Percentiles rank a stretch among this genome's conserved stretches.
Conservation (phyloP, 2,113 vertebrate species). For the Corythornis madagascariensis region DNA sequence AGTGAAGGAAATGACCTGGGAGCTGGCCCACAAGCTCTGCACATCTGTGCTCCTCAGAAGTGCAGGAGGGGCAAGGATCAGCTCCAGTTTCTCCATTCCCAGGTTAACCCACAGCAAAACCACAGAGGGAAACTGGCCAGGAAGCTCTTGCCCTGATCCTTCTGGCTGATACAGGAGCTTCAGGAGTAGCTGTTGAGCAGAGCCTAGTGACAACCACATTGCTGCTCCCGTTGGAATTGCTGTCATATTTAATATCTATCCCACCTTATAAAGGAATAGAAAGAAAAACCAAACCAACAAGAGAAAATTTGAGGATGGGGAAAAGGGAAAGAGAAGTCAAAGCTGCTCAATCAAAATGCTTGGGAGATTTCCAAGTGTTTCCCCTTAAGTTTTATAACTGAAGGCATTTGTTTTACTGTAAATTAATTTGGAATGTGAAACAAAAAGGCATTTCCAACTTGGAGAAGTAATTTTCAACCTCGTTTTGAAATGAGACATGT, state of each 20-base stretch:
- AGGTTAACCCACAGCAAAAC: conserved; percentile 6
- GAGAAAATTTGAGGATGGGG: background rate
- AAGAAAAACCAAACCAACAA: background rate
- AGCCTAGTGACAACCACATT: background rate
- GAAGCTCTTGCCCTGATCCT: background rate
- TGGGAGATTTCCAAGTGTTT: conserved; percentile 26
- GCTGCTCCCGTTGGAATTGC: background rate
- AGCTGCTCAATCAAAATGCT: background rate
- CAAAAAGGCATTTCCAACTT: background rate
- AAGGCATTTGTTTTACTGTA: background rate
- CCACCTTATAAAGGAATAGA: background rate
- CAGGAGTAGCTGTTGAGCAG: background rate
- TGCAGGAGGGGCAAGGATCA: background rate
- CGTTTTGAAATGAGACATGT: conserved; percentile 1
- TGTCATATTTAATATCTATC: conserved; percentile 21
- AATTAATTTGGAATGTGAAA: conserved; percentile 18
- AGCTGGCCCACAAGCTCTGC: background rate
- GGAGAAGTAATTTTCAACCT: conserved; percentile 10
- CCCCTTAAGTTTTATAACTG: background rate
- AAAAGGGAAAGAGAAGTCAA: background rate
- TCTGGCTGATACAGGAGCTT: background rate
- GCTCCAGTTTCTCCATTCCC: background rate
- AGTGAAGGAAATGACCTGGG: background rate
- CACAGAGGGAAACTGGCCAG: background rate
- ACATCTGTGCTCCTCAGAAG: conserved; percentile 14